phyloP scores from a whole-genome alignment of 2,888 invertebrate genomes.

The Hyposoter didymator region DNA sequence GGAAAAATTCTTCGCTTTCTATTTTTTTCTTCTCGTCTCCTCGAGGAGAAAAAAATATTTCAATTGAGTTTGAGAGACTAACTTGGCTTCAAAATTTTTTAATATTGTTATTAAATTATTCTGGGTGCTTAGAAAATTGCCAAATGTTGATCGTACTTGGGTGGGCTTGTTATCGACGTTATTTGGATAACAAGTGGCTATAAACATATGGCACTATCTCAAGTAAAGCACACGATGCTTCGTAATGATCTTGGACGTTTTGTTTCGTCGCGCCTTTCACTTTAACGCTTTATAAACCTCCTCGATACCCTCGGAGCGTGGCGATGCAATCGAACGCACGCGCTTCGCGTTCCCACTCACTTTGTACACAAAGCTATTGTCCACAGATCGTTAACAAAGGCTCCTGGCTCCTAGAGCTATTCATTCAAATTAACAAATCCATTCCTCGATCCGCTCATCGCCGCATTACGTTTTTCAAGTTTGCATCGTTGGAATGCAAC shows the following conservation, averaged over 20 bases:
- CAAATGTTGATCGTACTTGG: neutral
- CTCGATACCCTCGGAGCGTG: constrained; percentile 40
- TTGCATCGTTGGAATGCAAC: no score
- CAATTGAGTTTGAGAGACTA: neutral
- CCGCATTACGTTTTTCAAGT: neutral
- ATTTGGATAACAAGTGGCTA: constrained; percentile 1
- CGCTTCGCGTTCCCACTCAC: constrained; percentile 6
- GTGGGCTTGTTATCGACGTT: neutral
- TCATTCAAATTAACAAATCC: neutral
- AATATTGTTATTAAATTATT: neutral
- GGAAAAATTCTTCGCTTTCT: constrained; percentile 7
- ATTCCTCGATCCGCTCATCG: neutral
- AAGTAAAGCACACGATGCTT: constrained; percentile 46
- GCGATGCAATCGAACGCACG: constrained; percentile 50
- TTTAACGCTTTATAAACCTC: constrained; percentile 40
- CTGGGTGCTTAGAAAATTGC: neutral
- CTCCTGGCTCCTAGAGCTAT: constrained; percentile 10
- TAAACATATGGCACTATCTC: constrained; percentile 44
- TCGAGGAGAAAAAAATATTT: neutral
- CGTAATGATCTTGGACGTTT: constrained; percentile 60
- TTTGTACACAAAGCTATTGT: constrained; percentile 1
- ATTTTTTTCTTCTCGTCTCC: neutral
- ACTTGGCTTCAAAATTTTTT: neutral
- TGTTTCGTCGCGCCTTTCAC: constrained; percentile 66
- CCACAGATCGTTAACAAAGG: constrained; percentile 17